These are phyloP conservation scores for Psittacula echo DNA, from an alignment of 2,797 vertebrate genomes.

Conservation along the genomic window DNA sequence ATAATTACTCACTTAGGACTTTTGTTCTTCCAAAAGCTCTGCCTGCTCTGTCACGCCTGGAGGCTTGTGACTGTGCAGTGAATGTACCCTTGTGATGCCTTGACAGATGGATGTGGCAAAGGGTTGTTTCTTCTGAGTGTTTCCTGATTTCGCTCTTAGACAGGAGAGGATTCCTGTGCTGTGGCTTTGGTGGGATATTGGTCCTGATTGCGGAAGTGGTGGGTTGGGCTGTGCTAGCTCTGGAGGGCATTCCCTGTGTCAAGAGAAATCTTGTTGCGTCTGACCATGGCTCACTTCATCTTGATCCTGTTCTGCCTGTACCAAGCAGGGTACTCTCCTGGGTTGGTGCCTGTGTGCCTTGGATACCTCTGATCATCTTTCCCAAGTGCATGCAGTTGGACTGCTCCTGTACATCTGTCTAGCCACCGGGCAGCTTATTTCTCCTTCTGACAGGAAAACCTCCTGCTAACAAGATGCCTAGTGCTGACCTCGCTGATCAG, in stretches of 20 bases:
- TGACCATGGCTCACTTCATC: not conserved
- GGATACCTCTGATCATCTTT: not conserved
- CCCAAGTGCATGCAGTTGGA: not conserved
- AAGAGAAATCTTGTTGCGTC: not conserved
- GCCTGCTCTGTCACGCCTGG: not conserved
- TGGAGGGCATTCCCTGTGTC: fast-evolving
- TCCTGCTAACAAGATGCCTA: not conserved
- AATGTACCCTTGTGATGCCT: not conserved
- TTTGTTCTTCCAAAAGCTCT: not conserved
- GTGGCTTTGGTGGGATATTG: not conserved
- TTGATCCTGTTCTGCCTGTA: fast-evolving
- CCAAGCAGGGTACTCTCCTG: not conserved
- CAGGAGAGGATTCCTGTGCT: not conserved
- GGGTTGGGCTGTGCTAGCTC: not conserved
- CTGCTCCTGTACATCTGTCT: not conserved
- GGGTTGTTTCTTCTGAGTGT: fast-evolving
- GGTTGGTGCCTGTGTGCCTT: not conserved
- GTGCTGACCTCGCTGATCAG: not conserved
- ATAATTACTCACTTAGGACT: not conserved
- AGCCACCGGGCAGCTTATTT: not conserved
- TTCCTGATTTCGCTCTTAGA: not conserved
- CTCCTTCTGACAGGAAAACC: not conserved
- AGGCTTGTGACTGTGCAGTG: not conserved
- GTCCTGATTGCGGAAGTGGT: not conserved
- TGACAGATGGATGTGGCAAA: not conserved